phyloP scores from a whole-genome alignment of 2,888 invertebrate species.

The Galerucella nymphaeae region DNA sequence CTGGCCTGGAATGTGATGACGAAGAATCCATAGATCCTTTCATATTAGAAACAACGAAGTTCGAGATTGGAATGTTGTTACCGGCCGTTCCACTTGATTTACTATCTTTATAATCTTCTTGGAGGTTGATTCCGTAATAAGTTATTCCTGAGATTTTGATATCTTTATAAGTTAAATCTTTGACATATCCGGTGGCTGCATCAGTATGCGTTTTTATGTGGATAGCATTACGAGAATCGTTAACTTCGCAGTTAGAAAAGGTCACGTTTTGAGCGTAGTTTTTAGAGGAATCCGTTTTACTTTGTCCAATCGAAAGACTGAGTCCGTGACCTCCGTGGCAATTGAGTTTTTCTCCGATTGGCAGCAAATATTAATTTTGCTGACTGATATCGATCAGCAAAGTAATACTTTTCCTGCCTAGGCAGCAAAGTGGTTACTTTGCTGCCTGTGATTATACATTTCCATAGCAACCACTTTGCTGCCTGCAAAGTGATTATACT shows the following conservation, averaged over 20 bases:
- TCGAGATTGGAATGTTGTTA: constrained; percentile 46
- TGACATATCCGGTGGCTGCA: constrained; percentile 41
- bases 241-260: constrained; percentile 41
- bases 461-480: too few species aligned
- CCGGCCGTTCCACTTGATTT: constrained; percentile 37
- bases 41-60: constrained; percentile 36
- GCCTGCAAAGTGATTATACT: too few species aligned
- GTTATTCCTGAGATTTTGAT: constrained; percentile 44
- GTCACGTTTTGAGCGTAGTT: constrained; percentile 44
- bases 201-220: constrained; percentile 48
- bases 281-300: constrained; percentile 30
- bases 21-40: constrained; percentile 42
- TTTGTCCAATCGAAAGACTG: constrained; percentile 48
- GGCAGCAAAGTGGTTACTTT: too few species aligned
- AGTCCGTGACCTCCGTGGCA: constrained; percentile 50
- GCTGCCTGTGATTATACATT: too few species aligned
- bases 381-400: too few species aligned
- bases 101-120: constrained; percentile 46
- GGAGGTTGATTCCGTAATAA: constrained; percentile 45
- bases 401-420: too few species aligned
- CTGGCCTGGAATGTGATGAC: constrained; percentile 38
- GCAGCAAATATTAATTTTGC: too few species aligned
- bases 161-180: constrained; percentile 43
- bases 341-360: too few species aligned
- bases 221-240: constrained; percentile 47